phyloP scores from a whole-genome alignment of 2,888 invertebrate species.

The Polydesmus complanatus region DNA sequence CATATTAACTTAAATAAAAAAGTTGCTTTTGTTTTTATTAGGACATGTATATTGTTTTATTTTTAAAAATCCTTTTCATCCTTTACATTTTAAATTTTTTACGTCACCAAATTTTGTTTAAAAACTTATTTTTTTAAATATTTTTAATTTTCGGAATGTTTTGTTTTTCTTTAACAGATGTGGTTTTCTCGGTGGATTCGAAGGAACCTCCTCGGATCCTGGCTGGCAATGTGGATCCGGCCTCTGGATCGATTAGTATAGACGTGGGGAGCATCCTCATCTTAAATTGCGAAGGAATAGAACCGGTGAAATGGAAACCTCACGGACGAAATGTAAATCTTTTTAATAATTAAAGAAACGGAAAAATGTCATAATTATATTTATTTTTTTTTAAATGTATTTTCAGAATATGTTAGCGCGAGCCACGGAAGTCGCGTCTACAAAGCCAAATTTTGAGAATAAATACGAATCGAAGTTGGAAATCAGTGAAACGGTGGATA shows the following conservation, averaged over 20 bases:
- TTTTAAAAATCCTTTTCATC: too few species aligned
- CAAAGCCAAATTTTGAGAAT: neutral
- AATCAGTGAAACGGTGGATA: constrained; percentile 1
- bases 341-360: neutral
- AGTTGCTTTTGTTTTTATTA: too few species aligned
- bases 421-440: neutral
- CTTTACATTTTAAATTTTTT: too few species aligned
- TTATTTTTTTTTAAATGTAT: neutral
- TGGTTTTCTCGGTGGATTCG: too few species aligned
- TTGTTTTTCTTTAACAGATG: too few species aligned
- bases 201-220: neutral
- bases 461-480: neutral
- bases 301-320: neutral
- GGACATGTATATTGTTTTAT: too few species aligned
- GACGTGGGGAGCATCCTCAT: neutral
- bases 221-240: neutral
- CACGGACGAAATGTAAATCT: constrained; percentile 4
- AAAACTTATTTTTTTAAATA: too few species aligned
- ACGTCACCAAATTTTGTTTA: too few species aligned
- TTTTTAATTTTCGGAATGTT: too few species aligned
- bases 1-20: too few species aligned
- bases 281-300: neutral
- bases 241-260: neutral
- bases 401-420: neutral
- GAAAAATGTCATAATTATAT: neutral